These are phyloP conservation scores for Forbesichthys agassizii DNA, from an alignment of 2,113 vertebrate genomes.

Conservation along the genomic window DNA sequence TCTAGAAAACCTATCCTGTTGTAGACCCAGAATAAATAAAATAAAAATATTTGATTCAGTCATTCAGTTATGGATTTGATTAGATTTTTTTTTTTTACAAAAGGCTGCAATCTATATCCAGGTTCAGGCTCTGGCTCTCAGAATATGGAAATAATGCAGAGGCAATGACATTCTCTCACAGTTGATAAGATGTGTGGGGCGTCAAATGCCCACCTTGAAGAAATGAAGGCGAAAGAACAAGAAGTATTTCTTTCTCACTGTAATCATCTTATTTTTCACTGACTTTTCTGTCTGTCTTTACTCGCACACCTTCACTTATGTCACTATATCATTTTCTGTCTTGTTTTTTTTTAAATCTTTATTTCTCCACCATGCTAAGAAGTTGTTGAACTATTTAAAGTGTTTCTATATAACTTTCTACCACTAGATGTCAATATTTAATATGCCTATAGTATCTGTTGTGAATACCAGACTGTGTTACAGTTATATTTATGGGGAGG, in stretches of 20 bases:
- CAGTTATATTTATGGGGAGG: neutral
- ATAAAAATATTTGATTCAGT: constrained; percentile 15
- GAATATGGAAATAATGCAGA: constrained; percentile 47
- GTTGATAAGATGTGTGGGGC: constrained; percentile 26
- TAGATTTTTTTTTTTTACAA: constrained; percentile 24
- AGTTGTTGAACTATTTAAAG: too few relatives aligned
- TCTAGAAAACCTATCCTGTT: constrained; percentile 31
- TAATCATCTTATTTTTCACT: neutral
- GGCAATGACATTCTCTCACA: constrained; percentile 58
- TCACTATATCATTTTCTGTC: too few relatives aligned
- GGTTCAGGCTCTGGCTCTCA: constrained; percentile 35
- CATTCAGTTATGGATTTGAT: constrained; percentile 40
- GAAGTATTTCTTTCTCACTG: neutral
- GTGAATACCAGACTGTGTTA: neutral
- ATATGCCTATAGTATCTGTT: too few relatives aligned
- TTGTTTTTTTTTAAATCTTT: too few relatives aligned
- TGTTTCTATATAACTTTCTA: too few relatives aligned
- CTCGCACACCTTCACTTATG: too few relatives aligned
- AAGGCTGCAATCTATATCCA: constrained; percentile 47
- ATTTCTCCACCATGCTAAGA: too few relatives aligned
- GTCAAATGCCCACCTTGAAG: constrained; percentile 21
- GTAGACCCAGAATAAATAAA: constrained; percentile 21
- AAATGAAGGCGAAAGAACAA: neutral
- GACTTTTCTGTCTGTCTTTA: neutral
- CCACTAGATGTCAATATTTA: too few relatives aligned